Percentiles rank a stretch among this genome's conserved stretches.
These are phyloP conservation scores for Brenthis ino DNA, from an alignment of 2,888 invertebrate genomes.

Conservation along the genomic window DNA sequence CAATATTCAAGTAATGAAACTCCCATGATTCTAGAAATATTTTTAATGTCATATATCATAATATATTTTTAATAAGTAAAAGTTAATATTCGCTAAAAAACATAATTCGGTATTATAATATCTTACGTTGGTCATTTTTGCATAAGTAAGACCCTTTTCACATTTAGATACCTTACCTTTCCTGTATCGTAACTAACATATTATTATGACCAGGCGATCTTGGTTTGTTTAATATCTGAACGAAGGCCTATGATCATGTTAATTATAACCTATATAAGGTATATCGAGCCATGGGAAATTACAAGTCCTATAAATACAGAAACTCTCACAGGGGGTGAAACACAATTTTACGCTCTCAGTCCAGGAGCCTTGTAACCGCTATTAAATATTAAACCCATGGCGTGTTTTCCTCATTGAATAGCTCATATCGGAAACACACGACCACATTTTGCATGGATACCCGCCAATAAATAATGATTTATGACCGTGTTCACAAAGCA, in stretches of 20 bases:
- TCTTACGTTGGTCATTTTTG: no score
- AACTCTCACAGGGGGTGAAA: slow-evolving; percentile 51
- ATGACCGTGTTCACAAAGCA: slow-evolving; percentile 12
- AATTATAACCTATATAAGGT: not conserved
- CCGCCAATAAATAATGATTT: slow-evolving; percentile 19
- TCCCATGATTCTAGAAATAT: no score
- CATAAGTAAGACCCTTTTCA: no score
- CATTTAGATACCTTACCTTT: no score
- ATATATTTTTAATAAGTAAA: no score
- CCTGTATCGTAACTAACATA: no score
- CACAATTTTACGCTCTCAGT: slow-evolving; percentile 67
- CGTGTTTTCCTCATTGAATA: slow-evolving; percentile 61
- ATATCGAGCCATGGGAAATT: slow-evolving; percentile 14
- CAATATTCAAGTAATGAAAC: no score
- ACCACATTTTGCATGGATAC: slow-evolving; percentile 19
- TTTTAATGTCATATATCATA: no score
- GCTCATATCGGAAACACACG: slow-evolving; percentile 33
- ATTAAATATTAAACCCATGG: slow-evolving; percentile 58
- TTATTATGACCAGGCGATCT: no score
- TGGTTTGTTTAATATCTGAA: not conserved
- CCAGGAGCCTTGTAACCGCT: slow-evolving; percentile 49
- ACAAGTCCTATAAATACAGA: slow-evolving; percentile 35
- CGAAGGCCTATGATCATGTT: no score
- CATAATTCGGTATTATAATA: no score
- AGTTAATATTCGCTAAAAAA: no score